Evolutionary conservation across 2,113 vertebrate species (phyloP).

Genomic region (Calypte anna): DNA sequence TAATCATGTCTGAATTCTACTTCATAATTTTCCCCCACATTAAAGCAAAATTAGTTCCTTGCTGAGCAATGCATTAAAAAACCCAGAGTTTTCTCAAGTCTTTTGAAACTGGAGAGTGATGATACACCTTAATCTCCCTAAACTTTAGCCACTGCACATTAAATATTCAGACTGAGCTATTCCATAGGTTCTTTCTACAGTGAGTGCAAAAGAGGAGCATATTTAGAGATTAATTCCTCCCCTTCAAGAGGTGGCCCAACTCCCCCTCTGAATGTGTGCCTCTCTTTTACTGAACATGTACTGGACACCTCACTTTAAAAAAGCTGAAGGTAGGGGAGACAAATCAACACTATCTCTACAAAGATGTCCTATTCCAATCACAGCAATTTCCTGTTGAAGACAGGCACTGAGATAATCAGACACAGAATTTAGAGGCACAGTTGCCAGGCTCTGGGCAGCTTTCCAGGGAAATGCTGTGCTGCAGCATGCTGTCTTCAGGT

Average conservation of each 20-base stretch:
- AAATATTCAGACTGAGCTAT: background rate
- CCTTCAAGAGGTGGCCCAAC: background rate
- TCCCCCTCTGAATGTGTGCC: background rate
- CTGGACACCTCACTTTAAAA: background rate
- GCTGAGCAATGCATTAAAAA: background rate
- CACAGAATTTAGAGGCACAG: background rate
- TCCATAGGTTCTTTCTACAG: background rate
- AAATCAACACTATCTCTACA: background rate
- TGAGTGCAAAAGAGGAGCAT: background rate
- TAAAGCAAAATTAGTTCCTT: background rate
- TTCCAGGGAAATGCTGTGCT: background rate
- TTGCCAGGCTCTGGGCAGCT: background rate
- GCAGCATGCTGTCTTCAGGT: background rate
- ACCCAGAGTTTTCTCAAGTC: background rate
- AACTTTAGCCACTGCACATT: background rate
- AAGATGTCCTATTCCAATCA: background rate
- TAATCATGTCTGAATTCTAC: background rate
- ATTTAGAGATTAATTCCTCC: background rate
- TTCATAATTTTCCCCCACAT: background rate
- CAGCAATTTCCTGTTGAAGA: background rate
- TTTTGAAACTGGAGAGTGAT: background rate
- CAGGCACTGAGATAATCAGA: background rate
- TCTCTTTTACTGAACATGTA: background rate
- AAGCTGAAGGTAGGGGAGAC: background rate
- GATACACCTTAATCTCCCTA: background rate